Evolutionary conservation across 2,113 vertebrate genomes (phyloP), one percentile per base, ranked within the genome.

Genomic region (Lepus americanus): DNA sequence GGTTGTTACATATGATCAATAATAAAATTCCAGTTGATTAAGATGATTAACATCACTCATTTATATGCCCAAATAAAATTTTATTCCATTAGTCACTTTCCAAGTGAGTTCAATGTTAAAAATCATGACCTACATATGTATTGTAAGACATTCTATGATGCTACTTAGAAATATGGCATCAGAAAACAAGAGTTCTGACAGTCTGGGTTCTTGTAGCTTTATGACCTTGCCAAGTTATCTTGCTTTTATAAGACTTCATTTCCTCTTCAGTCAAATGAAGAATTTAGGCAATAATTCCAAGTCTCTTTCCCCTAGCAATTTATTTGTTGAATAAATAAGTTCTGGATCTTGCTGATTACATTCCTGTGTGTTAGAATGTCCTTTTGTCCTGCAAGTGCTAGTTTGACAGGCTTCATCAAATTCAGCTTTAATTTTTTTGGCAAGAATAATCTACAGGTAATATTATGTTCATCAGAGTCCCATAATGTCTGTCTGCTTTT

Each of bases 21-120:
- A 27, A 23, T 89, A 87, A 94, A 9, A 25, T 77, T 69, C 27
- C 74, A 55, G 27, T n/a, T 86, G 44, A 82, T 93, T 74, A 95
- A 97, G 92, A 9, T 73, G 97, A 93, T 85, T 63, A 85, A 17
- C 20, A 39, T 31, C n/a, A 88, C 44, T 64, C 77, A 33, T 29
- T 96, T 53, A 63, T 20, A 9, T 17, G 51, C 51, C 36, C 39
- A 13, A 25, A 63, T 6, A 92, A 59, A 96, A 93, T 29, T 64
- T 22, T 55, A 69, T 31, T 44, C 11, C 22, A 53, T 16, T 70
- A 12, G 25, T 74, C 23, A 31, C 61, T 82, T 93, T 77, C 63
- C 73, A 19, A 44, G 66, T 72, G 61, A 80, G 6, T 5, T 85
- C 8, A 83, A 36, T 89, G 1, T 88, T 44, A 87, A 5, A 64